Evolutionary conservation across 92 coral and sea anemone genomes (phyloP).

Genomic region (Ricordea florida): DNA sequence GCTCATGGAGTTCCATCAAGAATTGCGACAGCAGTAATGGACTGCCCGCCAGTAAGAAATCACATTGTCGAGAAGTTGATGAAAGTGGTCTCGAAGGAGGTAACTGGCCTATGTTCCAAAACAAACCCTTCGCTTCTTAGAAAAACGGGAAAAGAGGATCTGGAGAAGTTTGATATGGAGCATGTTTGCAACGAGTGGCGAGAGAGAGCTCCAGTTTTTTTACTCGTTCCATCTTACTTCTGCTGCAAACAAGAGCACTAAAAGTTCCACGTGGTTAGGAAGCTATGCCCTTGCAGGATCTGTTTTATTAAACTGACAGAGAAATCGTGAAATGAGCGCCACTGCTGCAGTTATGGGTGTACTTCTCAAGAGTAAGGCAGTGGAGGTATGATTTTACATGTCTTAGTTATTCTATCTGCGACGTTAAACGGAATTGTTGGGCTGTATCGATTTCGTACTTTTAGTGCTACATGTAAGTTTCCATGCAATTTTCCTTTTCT

Average conservation of each 20-base stretch:
- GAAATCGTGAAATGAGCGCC: slow-evolving; percentile 54
- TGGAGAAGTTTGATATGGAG: slow-evolving; percentile 41
- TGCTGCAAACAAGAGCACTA: slow-evolving; percentile 14
- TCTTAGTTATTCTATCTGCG: too few species aligned
- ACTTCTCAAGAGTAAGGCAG: slow-evolving; percentile 53
- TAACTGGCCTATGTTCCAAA: slow-evolving; percentile 23
- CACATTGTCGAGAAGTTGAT: background rate
- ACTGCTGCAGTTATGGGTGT: slow-evolving; percentile 54
- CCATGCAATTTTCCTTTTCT: too few species aligned
- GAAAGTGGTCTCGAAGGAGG: slow-evolving; percentile 33
- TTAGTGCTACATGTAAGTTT: too few species aligned
- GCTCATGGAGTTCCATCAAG: slow-evolving; percentile 45
- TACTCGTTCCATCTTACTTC: slow-evolving; percentile 48
- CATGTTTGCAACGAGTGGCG: slow-evolving; percentile 64
- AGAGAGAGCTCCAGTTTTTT: slow-evolving; percentile 60
- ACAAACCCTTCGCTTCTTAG: slow-evolving; percentile 30
- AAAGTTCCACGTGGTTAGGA: slow-evolving; percentile 13
- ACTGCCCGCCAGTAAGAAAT: slow-evolving; percentile 13
- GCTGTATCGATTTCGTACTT: too few species aligned
- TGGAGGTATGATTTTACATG: slow-evolving; percentile 25
- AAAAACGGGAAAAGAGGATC: slow-evolving; percentile 45
- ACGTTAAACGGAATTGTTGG: too few species aligned
- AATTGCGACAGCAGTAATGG: slow-evolving; percentile 51
- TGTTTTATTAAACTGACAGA: slow-evolving; percentile 62
- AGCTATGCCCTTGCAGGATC: slow-evolving; percentile 66